Conservation (phyloP, 2,797 vertebrate species). For the Liasis olivaceus region DNA sequence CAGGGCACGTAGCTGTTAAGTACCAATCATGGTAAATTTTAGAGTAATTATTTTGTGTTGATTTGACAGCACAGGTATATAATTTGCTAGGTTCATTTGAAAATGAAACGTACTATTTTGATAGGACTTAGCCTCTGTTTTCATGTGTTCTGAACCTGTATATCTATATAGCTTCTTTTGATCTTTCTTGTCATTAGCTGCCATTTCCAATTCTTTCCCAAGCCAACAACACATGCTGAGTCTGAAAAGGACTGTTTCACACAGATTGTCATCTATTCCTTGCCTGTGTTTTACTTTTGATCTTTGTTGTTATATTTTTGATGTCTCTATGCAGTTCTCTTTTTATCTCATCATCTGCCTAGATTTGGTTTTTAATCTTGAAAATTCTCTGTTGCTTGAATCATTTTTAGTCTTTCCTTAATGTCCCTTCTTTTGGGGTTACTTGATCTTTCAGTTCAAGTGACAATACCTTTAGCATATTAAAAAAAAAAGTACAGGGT, state of each 20-base stretch:
- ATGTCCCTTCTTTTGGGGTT: conserved; percentile 35
- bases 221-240: background rate
- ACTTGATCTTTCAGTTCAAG: conserved; percentile 58
- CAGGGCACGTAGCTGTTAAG: background rate
- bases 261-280: conserved; percentile 60
- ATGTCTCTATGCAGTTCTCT: conserved; percentile 47
- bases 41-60: conserved; percentile 11
- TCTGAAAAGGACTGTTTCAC: conserved; percentile 40
- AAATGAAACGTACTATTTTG: conserved; percentile 38
- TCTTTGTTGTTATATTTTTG: conserved; percentile 59
- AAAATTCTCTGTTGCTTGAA: conserved; percentile 45
- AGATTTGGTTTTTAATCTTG: conserved; percentile 62
- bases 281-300: conserved; percentile 1
- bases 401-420: conserved; percentile 64
- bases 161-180: conserved; percentile 57
- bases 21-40: conserved; percentile 20
- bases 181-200: conserved; percentile 50
- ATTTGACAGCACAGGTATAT: conserved; percentile 34
- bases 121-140: conserved; percentile 39
- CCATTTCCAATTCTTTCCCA: background rate
- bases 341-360: conserved; percentile 59
- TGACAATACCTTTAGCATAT: conserved; percentile 49
- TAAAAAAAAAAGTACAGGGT: background rate
- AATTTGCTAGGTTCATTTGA: conserved; percentile 28
- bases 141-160: conserved; percentile 39